Evolutionary conservation across 2,888 invertebrate genomes (phyloP).

Genomic region (Cremastinae sp.): DNA sequence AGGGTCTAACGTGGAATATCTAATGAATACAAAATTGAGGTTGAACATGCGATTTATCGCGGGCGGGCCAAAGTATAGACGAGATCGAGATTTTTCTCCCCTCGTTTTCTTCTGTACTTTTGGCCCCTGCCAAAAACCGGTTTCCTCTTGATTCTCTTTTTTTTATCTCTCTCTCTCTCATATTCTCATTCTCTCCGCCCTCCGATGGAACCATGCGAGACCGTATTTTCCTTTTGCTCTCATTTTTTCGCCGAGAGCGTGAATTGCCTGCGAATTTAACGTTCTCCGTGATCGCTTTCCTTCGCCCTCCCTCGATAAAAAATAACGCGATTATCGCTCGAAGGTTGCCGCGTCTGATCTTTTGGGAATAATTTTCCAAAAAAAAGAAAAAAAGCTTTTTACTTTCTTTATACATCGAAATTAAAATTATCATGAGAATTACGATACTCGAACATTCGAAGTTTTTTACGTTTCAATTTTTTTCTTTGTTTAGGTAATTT

Average conservation of each 20-base stretch:
- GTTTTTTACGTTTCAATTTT: too few relatives aligned
- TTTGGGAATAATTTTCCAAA: not conserved
- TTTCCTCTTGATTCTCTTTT: slow-evolving; percentile 29
- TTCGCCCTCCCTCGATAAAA: slow-evolving; percentile 31
- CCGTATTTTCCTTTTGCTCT: not conserved
- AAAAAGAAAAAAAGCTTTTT: slow-evolving; percentile 2
- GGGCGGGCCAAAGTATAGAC: slow-evolving; percentile 49
- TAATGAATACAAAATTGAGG: slow-evolving; percentile 65
- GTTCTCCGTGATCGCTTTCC: slow-evolving; percentile 34
- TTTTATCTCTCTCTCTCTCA: too few relatives aligned
- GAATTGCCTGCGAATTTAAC: slow-evolving; percentile 61
- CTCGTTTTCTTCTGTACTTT: slow-evolving; percentile 27
- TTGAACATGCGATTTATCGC: slow-evolving; percentile 61
- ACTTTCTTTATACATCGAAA: too few relatives aligned
- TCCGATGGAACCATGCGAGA: not conserved
- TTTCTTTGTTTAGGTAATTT: too few relatives aligned
- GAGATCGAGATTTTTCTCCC: slow-evolving; percentile 42
- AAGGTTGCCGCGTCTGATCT: slow-evolving; percentile 17
- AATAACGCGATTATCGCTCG: slow-evolving; percentile 39
- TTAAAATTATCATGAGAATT: too few relatives aligned
- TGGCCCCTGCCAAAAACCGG: slow-evolving; percentile 62
- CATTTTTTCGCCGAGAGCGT: slow-evolving; percentile 49
- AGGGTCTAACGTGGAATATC: slow-evolving; percentile 56
- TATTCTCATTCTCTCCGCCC: slow-evolving; percentile 23
- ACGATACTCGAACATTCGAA: too few relatives aligned